These are phyloP conservation scores for Eucriotettix oculatus DNA, from an alignment of 2,888 invertebrate species.

Conservation along the genomic window DNA sequence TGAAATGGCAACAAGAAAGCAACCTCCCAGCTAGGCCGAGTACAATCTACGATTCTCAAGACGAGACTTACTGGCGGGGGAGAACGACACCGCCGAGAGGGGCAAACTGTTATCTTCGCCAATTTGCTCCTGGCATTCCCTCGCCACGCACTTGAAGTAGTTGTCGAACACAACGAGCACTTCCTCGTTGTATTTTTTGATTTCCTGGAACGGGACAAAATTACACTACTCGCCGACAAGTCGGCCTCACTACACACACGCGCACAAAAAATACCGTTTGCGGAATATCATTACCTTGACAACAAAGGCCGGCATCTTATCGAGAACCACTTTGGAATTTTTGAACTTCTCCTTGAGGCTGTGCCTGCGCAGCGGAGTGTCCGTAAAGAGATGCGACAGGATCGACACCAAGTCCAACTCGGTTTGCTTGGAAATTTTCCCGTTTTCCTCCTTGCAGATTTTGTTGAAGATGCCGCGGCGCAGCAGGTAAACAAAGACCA, in stretches of 20 bases:
- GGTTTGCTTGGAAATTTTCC: conserved; percentile 1
- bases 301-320: neutral
- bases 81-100: neutral
- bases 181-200: neutral
- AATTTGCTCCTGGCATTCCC: neutral
- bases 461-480: conserved; percentile 2
- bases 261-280: too few species aligned
- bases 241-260: neutral
- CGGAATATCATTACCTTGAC: neutral
- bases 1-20: too few species aligned
- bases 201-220: neutral
- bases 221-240: neutral
- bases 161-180: conserved; percentile 1
- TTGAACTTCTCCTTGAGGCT: neutral
- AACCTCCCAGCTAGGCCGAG: too few species aligned
- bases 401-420: conserved; percentile 2
- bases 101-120: conserved; percentile 1
- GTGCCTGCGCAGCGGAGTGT: neutral
- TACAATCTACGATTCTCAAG: too few species aligned
- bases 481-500: conserved; percentile 8
- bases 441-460: conserved; percentile 1
- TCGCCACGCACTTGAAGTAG: neutral
- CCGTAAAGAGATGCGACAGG: conserved; percentile 4
- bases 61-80: too few species aligned
- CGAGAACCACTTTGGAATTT: conserved; percentile 2